phyloP scores from a whole-genome alignment of 2,113 vertebrate genomes.

The Merops nubicus region DNA sequence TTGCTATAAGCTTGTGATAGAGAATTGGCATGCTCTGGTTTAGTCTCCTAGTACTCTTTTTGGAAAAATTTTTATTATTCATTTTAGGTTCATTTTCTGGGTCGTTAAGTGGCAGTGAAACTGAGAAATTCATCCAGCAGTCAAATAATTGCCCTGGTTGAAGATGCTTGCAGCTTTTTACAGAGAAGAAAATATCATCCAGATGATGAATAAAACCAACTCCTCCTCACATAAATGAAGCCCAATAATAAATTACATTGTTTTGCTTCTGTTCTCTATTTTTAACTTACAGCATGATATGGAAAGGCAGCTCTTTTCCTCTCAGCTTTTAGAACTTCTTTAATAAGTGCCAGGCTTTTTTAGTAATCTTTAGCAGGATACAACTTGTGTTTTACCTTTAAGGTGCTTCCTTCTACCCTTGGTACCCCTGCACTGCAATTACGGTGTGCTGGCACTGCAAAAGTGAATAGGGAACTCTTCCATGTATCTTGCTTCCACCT shows the following conservation, averaged over 20 bases:
- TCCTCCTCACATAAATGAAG: background rate
- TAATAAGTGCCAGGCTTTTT: background rate
- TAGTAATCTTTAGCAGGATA: background rate
- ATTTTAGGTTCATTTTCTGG: background rate
- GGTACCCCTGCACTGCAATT: background rate
- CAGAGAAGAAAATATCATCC: constrained; percentile 32
- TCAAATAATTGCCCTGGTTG: constrained; percentile 9
- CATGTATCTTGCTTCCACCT: background rate
- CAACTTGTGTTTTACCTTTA: background rate
- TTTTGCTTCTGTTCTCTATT: constrained; percentile 40
- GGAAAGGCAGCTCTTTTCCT: background rate
- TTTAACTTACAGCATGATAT: background rate
- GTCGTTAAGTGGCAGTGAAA: background rate
- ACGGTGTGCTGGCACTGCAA: background rate
- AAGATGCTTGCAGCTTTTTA: background rate
- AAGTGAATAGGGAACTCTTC: background rate
- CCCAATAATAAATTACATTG: background rate
- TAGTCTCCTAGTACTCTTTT: background rate
- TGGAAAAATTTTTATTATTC: background rate
- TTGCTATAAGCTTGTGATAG: background rate
- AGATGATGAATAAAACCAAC: constrained; percentile 32
- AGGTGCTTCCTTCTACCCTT: background rate
- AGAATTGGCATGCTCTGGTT: background rate
- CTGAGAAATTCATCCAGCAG: background rate
- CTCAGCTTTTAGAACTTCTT: background rate